These are phyloP conservation scores for Phallusia fumigata DNA, from an alignment of 23 tunicate species.

Conservation along the genomic window DNA sequence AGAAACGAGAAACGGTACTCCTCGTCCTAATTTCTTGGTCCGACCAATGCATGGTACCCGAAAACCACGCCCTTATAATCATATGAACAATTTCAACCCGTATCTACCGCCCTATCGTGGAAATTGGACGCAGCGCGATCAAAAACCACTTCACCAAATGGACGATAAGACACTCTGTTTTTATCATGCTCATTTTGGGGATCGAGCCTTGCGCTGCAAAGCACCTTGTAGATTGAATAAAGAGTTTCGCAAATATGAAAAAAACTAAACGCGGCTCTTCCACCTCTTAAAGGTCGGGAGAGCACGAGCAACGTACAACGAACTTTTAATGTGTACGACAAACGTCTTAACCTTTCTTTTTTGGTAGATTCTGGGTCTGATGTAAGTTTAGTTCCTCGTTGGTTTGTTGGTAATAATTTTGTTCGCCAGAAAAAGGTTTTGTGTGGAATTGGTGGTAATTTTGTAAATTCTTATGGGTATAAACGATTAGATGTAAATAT, in stretches of 20 bases:
- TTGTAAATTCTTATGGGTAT: neutral
- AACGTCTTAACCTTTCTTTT: neutral
- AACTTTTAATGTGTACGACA: neutral
- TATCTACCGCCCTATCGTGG: neutral
- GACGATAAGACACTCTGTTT: neutral
- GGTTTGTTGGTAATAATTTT: neutral
- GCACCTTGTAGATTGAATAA: neutral
- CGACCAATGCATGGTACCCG: neutral
- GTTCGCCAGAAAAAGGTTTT: neutral
- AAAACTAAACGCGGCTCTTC: neutral
- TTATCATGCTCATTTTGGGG: neutral
- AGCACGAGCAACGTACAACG: neutral
- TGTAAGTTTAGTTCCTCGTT: neutral
- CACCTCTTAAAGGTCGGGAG: neutral
- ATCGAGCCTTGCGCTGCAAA: neutral
- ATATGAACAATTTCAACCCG: neutral
- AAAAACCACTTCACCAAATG: too few species aligned
- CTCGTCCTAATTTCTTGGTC: neutral
- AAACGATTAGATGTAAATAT: neutral
- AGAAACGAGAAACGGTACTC: neutral
- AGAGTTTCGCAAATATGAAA: neutral
- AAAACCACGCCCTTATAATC: neutral
- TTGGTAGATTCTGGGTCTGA: conserved; percentile 5
- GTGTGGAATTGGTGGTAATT: neutral
- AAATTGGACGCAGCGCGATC: neutral